Percentiles rank a stretch among this genome's conserved stretches.
Conservation (phyloP, 2,113 vertebrate genomes). For the Semicossyphus pulcher region DNA sequence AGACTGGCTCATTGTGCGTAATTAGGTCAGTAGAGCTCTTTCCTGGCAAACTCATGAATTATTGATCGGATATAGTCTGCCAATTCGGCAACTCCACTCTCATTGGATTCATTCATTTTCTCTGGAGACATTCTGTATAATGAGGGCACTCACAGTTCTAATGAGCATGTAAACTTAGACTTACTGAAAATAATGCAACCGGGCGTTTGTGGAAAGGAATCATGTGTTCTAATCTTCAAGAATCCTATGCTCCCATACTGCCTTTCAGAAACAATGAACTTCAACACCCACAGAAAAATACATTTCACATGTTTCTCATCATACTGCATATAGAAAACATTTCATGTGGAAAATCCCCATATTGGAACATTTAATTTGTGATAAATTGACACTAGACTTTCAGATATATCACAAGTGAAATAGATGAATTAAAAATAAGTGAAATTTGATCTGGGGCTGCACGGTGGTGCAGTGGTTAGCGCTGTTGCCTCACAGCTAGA, state of each 20-base stretch:
- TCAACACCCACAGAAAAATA: not conserved
- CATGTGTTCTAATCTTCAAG: not conserved
- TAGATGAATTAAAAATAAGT: too few relatives aligned
- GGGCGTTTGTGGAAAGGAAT: not conserved
- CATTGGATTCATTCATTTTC: slow-evolving; percentile 33
- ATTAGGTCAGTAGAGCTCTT: slow-evolving; percentile 71
- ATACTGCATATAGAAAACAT: too few relatives aligned
- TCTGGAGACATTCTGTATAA: slow-evolving; percentile 28
- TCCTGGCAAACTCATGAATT: slow-evolving; percentile 65
- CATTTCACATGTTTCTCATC: not conserved
- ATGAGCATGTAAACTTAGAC: not conserved
- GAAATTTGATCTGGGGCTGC: too few relatives aligned
- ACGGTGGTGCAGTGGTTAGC: too few relatives aligned
- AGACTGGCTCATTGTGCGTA: slow-evolving; percentile 24
- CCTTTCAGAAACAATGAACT: not conserved
- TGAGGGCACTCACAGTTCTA: slow-evolving; percentile 2
- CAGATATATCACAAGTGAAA: too few relatives aligned
- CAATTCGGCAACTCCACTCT: slow-evolving; percentile 42
- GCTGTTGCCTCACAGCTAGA: too few relatives aligned
- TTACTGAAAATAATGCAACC: not conserved
- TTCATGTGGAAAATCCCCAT: too few relatives aligned
- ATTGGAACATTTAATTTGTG: too few relatives aligned
- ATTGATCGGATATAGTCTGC: slow-evolving; percentile 63
- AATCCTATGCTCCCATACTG: not conserved
- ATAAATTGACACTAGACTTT: too few relatives aligned